Base-by-base conservation (phyloP, 2,113 vertebrate genomes). In the Tursiops truncatus region DNA sequence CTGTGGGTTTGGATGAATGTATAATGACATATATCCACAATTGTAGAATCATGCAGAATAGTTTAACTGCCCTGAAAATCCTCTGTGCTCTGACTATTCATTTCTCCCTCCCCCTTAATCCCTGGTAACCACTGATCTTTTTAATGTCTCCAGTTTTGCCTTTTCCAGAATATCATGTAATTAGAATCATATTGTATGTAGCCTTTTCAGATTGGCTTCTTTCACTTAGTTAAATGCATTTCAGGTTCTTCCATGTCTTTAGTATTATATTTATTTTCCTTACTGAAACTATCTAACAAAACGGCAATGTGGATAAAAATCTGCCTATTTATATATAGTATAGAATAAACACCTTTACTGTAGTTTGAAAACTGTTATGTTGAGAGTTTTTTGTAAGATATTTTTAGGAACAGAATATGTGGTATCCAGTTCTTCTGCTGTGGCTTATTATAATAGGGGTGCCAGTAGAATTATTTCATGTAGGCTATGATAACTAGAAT, bases 401-500 rank as follows among this genome's bases (percentile, higher is more conserved):
- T 47, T 89, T 96, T 94, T 87, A 90, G 38, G 60, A 92, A 74
- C 8, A 94, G 68, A 87, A 21, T 85, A 41, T 71, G 2, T 90
- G 80, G 3, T 41, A 91, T 41, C 25, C 25, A 94, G 26, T 28
- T 80, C 5, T 83, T 95, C 31, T 85, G 25, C 6, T 84, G 2
- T 82, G 44, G 44, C 9, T 80, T 93, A 86, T 76, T 79, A 58
- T 74, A 81, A 76, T 81, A 60, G 5, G 36, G 8, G 67, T 96
- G 25, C 50, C 7, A 84, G 28, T 26, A 86, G 56, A 94, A 79
- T 95, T 95, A 90, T 93, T 94, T 86, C 36, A 62, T 36, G 91
- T 10, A 77, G n/a, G 56, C 23, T 91, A 0, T 96, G 31, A 62
- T 95, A 93, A 38, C 33, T 94, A 81, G 4, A 79, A 80, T 82